Percentiles rank a stretch among this genome's conserved stretches.
phyloP scores from a whole-genome alignment of 2,113 vertebrate species.

The Machaerirhynchus nigripectus region DNA sequence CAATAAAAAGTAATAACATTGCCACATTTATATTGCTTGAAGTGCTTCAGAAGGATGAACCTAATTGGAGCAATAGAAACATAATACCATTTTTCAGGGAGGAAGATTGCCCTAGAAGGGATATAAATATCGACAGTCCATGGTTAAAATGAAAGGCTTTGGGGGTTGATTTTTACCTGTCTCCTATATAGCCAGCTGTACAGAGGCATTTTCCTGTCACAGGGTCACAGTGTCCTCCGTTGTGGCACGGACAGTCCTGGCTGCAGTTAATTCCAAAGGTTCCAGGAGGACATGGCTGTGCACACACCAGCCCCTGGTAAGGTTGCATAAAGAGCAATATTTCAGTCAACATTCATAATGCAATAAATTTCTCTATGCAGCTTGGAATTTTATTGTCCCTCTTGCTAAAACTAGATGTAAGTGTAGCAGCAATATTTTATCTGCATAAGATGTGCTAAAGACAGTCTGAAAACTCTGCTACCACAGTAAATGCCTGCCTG shows the following conservation, averaged over 20 bases:
- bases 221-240: slow-evolving; percentile 92
- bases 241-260: slow-evolving; percentile 94
- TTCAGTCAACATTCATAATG: slow-evolving; percentile 19
- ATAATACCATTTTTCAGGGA: slow-evolving; percentile 1
- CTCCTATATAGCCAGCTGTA: slow-evolving; percentile 89
- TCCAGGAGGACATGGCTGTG: slow-evolving; percentile 90
- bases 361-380: not conserved
- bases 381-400: slow-evolving; percentile 1
- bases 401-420: not conserved
- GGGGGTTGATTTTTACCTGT: slow-evolving; percentile 80
- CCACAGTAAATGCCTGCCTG: not conserved
- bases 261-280: slow-evolving; percentile 94
- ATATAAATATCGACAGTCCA: not conserved
- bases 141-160: not conserved
- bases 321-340: slow-evolving; percentile 21
- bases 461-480: not conserved
- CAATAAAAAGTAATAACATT: slow-evolving; percentile 48
- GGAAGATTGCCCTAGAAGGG: not conserved
- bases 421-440: not conserved
- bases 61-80: slow-evolving; percentile 38
- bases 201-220: slow-evolving; percentile 92
- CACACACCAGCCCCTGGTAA: slow-evolving; percentile 91
- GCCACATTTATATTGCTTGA: slow-evolving; percentile 44
- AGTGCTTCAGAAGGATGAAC: slow-evolving; percentile 38
- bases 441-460: not conserved